A percentile compares a stretch with the other conserved stretches of the same genome.
These are phyloP conservation scores for Byasa hedistus DNA, from an alignment of 2,888 invertebrate species.

Conservation along the genomic window DNA sequence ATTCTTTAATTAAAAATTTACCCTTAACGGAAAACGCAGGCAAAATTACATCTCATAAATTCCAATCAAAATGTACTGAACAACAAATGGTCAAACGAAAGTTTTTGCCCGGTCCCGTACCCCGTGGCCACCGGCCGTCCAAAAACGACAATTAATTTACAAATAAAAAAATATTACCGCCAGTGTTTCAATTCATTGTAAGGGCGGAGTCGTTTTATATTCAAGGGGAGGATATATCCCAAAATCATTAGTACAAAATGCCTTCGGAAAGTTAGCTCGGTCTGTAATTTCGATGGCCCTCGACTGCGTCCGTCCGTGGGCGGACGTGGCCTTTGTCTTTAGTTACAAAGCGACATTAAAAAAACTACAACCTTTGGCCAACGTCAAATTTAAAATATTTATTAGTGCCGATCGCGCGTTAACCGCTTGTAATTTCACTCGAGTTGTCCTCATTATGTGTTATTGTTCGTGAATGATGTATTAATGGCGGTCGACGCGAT, in stretches of 20 bases:
- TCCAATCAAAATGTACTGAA: constrained; percentile 33
- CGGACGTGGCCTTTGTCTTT: constrained; percentile 76
- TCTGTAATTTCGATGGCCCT: constrained; percentile 72
- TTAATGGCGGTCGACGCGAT: constrained; percentile 55
- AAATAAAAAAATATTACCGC: constrained; percentile 58
- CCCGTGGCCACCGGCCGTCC: constrained; percentile 57
- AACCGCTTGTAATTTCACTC: constrained; percentile 64
- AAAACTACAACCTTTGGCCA: constrained; percentile 51
- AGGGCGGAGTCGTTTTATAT: constrained; percentile 77
- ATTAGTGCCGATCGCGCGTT: constrained; percentile 62
- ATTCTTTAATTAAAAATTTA: constrained; percentile 18
- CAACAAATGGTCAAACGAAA: constrained; percentile 34
- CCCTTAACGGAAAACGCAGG: constrained; percentile 8
- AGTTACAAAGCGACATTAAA: constrained; percentile 50
- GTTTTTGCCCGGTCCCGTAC: constrained; percentile 43
- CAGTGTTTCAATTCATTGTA: constrained; percentile 78
- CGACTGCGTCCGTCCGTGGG: constrained; percentile 59
- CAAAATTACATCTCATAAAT: constrained; percentile 26
- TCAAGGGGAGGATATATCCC: constrained; percentile 78
- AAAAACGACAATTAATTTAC: constrained; percentile 77
- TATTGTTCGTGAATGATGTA: constrained; percentile 63
- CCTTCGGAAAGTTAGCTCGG: constrained; percentile 62
- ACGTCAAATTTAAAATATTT: constrained; percentile 70
- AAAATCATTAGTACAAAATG: constrained; percentile 78
- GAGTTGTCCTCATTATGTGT: constrained; percentile 58